Evolutionary conservation across 2,888 invertebrate genomes (phyloP), one percentile per base, ranked within the genome.

Genomic region (Meganola albula): DNA sequence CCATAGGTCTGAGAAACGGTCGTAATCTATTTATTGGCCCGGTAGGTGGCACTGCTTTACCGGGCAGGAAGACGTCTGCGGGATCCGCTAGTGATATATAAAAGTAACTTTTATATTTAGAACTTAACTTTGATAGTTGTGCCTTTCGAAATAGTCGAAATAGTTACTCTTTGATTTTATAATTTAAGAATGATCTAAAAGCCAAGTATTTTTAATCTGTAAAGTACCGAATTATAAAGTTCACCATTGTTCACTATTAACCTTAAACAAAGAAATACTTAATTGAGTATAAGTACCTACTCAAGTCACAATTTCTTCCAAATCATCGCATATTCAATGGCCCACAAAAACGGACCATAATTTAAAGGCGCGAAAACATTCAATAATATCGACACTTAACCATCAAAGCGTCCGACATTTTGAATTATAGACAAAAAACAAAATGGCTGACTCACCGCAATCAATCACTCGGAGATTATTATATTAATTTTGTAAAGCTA

Each of bases 401-500:
- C 40, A 53, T 56, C 50, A 47, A 40, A 54, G 38, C n/a, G 25
- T 34, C 52, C 52, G 52, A 52, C 52, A 52, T 44, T 39, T 47
- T 22, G 16, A 10, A 27, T 12, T 26, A 54, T 34, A 51, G 52
- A 52, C 55, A 48, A 58, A 61, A 58, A 62, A 50, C 47, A 64
- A 61, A 72, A 71, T 54, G 45, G 82, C 82, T 45, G 46, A 60
- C 68, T 84, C 84, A 84, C 59, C 58, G 65, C 73, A 80, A 84
- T 84, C 84, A 84, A 84, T 84, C 84, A 84, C 78, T 77, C 72
- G 38, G 69, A 74, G 76, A 79, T 82, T 76, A 77, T 75, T 78
- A 80, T 77, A 84, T 84, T 84, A 84, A 83, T 84, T 75, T 73
- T 54, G 58, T 53, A 50, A 59, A 64, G 69, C 69, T 32, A 77